Conservation (phyloP, 2,888 invertebrate species). For the Marasmarcha lunaedactyla region DNA sequence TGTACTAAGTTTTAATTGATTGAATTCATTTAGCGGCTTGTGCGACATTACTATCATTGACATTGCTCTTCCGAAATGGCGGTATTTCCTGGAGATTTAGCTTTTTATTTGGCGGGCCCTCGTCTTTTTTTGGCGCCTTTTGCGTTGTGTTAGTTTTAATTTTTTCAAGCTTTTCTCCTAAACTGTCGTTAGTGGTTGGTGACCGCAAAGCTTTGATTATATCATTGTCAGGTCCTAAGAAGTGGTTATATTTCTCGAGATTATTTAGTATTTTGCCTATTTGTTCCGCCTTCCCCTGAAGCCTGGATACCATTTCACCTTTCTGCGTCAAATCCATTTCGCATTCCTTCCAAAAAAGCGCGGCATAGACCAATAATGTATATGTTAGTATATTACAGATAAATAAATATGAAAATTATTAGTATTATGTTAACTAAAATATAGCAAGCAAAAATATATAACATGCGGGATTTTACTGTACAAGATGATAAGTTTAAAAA, state of each 20-base stretch:
- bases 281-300: slow-evolving; percentile 95
- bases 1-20: slow-evolving; percentile 4
- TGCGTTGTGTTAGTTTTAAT: slow-evolving; percentile 49
- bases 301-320: slow-evolving; percentile 93
- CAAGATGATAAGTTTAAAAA: too few relatives aligned
- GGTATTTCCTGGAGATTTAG: slow-evolving; percentile 67
- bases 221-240: slow-evolving; percentile 73
- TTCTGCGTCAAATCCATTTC: slow-evolving; percentile 96
- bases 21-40: slow-evolving; percentile 25
- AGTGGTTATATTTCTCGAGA: slow-evolving; percentile 87
- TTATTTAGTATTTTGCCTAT: slow-evolving; percentile 94
- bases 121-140: slow-evolving; percentile 62
- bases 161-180: slow-evolving; percentile 49
- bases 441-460: too few relatives aligned
- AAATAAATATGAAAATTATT: not conserved
- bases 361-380: slow-evolving; percentile 52
- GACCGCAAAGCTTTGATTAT: slow-evolving; percentile 60
- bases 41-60: slow-evolving; percentile 31
- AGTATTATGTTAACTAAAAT: too few relatives aligned
- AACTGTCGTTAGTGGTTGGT: slow-evolving; percentile 50
- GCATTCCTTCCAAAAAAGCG: slow-evolving; percentile 81
- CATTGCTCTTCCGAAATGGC: slow-evolving; percentile 49
- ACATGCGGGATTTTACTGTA: too few relatives aligned
- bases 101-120: slow-evolving; percentile 68
- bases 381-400: slow-evolving; percentile 18